Evolutionary conservation across 1,140 invertebrate genomes (phyloP), one percentile per base, ranked within the genome.

Genomic region (Danaus plexippus): DNA sequence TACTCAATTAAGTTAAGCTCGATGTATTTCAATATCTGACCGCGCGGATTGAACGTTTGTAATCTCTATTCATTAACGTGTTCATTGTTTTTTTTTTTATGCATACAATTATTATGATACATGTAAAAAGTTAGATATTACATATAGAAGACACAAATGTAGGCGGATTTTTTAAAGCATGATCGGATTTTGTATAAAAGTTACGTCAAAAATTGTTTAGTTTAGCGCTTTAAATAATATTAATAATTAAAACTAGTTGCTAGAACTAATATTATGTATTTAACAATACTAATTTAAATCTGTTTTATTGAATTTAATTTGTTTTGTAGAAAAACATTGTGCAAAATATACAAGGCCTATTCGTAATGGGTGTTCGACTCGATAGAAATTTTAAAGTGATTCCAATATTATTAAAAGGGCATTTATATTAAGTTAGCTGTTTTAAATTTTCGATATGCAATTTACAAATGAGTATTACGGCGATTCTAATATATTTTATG

Each of bases 61-160:
- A 77, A 77, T 78, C 72, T 78, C 75, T 56, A 64, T 70, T 69
- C 51, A 63, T 67, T 69, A 66, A 65, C 74, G 74, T 71, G 64
- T 75, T 73, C 72, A 71, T 71, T n/a, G n/a, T 61, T 5, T 0
- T 32, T 67, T 56, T 64, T 60, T 57, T 50, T 62, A 54, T 57
- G 53, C 59, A 51, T 53, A 64, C 41, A 40, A n/a, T n/a, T n/a
- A 41, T 51, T 62, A 9, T 47, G 52, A 53, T 45, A 46, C 52
- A 63, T 63, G 59, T 56, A 78, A 74, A 78, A 73, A 78, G 58
- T 70, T 73, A 76, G 64, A 70, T 61, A 73, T 68, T 80, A 72
- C 67, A 77, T 75, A 73, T 48, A 15, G 7, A 43, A 43, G 22
- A 32, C 22, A 2, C 22, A 32, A 6, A 32, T 32, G 22, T 32